These are phyloP conservation scores for Chirona hameri DNA, from an alignment of 2,888 invertebrate species.

Conservation along the genomic window DNA sequence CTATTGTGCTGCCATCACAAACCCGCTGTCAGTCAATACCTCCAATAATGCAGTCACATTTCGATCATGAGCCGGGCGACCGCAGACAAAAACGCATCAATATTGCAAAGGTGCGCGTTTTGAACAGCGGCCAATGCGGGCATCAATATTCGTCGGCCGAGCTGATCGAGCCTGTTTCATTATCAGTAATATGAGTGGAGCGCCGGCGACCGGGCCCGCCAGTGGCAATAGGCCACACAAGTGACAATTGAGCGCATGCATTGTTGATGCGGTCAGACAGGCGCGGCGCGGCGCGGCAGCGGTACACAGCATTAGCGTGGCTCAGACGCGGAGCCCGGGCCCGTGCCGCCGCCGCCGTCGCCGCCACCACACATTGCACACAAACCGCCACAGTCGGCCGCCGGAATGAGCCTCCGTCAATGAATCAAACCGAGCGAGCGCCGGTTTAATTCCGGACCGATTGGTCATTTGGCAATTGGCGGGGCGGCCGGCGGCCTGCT, in stretches of 20 bases:
- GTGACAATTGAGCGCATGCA: conserved; percentile 24
- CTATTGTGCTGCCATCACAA: background rate
- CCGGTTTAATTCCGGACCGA: background rate
- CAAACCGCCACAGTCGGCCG: too few species aligned
- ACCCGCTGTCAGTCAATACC: background rate
- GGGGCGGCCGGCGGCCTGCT: background rate
- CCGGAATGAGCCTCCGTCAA: background rate
- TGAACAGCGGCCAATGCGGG: background rate
- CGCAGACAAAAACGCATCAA: background rate
- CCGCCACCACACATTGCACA: too few species aligned
- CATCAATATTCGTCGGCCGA: background rate
- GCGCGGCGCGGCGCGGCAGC: background rate
- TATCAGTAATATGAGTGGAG: conserved; percentile 1
- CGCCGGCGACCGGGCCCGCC: background rate
- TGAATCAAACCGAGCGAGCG: background rate
- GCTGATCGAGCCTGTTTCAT: background rate
- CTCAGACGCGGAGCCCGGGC: too few species aligned
- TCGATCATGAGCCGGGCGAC: background rate
- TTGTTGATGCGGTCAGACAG: conserved; percentile 5
- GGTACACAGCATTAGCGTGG: background rate
- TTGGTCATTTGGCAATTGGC: conserved; percentile 4
- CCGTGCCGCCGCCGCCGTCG: too few species aligned
- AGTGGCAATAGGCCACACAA: background rate
- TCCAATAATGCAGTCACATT: conserved; percentile 13
- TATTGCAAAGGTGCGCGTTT: background rate